These are phyloP conservation scores for Collichthys lucidus DNA, from an alignment of 2,113 vertebrate genomes.

Conservation along the genomic window DNA sequence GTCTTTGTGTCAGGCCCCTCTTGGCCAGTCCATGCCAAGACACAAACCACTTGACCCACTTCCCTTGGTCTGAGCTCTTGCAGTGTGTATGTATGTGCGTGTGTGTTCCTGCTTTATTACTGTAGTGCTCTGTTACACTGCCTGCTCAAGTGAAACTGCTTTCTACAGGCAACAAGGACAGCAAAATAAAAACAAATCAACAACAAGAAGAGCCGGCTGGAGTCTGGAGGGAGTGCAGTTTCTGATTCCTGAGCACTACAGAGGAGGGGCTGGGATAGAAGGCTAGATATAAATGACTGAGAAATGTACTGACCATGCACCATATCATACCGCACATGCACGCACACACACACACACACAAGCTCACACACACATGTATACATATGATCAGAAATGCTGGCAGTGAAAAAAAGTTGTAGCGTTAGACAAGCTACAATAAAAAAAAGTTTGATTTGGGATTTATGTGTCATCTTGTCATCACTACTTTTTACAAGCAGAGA, in stretches of 20 bases:
- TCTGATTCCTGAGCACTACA: slow-evolving; percentile 38
- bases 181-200: slow-evolving; percentile 58
- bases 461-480: slow-evolving; percentile 21
- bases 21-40: slow-evolving; percentile 61
- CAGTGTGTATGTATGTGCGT: background rate
- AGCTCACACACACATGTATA: background rate
- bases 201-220: slow-evolving; percentile 27
- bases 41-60: slow-evolving; percentile 70
- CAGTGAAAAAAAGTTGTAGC: background rate
- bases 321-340: background rate
- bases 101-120: slow-evolving; percentile 36
- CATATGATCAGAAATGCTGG: background rate
- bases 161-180: slow-evolving; percentile 30
- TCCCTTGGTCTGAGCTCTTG: slow-evolving; percentile 37
- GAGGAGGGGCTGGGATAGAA: slow-evolving; percentile 6
- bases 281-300: slow-evolving; percentile 36
- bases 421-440: slow-evolving; percentile 12
- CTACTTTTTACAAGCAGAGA: slow-evolving; percentile 11
- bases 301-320: slow-evolving; percentile 16
- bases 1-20: slow-evolving; percentile 27
- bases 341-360: background rate
- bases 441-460: slow-evolving; percentile 17
- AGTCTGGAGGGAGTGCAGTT: background rate
- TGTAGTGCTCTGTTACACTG: slow-evolving; percentile 49
- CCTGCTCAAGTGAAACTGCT: slow-evolving; percentile 57